A percentile compares a stretch with the other conserved stretches of the same genome.
These are phyloP conservation scores for Agraylea sexmaculata DNA, from an alignment of 1,140 invertebrate genomes.

Conservation along the genomic window DNA sequence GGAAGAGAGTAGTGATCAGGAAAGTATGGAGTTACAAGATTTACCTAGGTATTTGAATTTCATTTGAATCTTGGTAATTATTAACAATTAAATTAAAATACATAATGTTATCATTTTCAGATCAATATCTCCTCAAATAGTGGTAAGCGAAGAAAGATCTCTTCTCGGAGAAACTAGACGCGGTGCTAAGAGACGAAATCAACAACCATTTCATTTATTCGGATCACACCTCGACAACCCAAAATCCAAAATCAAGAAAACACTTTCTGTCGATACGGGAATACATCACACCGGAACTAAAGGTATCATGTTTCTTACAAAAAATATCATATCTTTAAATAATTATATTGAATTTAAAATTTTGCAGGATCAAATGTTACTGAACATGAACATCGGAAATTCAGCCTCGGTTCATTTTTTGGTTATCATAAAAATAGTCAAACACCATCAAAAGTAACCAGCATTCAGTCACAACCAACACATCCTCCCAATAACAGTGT, in stretches of 20 bases:
- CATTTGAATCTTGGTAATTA: background rate
- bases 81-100: slow-evolving; percentile 2
- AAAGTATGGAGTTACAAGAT: slow-evolving; percentile 36
- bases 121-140: slow-evolving; percentile 33
- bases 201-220: slow-evolving; percentile 34
- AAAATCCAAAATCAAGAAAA: slow-evolving; percentile 38
- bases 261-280: slow-evolving; percentile 37
- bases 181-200: slow-evolving; percentile 21
- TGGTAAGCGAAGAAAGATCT: slow-evolving; percentile 31
- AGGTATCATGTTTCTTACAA: too few relatives aligned
- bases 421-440: slow-evolving; percentile 26
- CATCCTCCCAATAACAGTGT: slow-evolving; percentile 25
- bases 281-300: slow-evolving; percentile 38
- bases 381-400: slow-evolving; percentile 32
- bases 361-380: slow-evolving; percentile 4
- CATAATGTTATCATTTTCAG: slow-evolving; percentile 23
- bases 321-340: too few relatives aligned
- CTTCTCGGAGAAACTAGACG: slow-evolving; percentile 30
- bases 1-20: slow-evolving; percentile 38
- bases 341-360: background rate
- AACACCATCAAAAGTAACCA: background rate
- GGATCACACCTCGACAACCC: slow-evolving; percentile 33
- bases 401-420: slow-evolving; percentile 37
- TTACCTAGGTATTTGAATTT: slow-evolving; percentile 27
- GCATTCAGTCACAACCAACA: slow-evolving; percentile 6